These are phyloP conservation scores for Thaumatotibia leucotreta DNA, from an alignment of 1,140 invertebrate species.

Conservation along the genomic window DNA sequence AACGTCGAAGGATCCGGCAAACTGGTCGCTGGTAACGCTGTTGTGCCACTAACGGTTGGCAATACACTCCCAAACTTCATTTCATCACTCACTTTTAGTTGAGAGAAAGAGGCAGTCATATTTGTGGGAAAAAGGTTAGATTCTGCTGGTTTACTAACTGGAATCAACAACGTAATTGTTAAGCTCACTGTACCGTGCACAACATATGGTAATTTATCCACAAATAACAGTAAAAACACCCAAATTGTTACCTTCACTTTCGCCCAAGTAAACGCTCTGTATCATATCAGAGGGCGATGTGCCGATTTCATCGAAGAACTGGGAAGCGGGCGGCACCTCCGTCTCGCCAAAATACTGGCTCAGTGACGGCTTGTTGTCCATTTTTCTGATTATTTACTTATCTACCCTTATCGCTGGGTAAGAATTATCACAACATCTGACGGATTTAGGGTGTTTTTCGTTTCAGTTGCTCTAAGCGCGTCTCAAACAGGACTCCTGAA, in stretches of 20 bases:
- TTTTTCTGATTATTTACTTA: constrained; percentile 33
- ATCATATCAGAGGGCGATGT: constrained; percentile 64
- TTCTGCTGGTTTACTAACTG: constrained; percentile 28
- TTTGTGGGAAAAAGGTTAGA: constrained; percentile 36
- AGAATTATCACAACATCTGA: background rate
- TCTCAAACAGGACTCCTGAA: background rate
- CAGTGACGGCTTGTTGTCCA: constrained; percentile 65
- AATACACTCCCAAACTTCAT: constrained; percentile 49
- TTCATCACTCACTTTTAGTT: constrained; percentile 41
- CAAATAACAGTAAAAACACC: background rate
- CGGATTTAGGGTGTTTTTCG: background rate
- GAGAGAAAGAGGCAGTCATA: constrained; percentile 40
- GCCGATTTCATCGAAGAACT: constrained; percentile 72
- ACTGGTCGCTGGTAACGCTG: constrained; percentile 47
- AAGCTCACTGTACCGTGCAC: background rate
- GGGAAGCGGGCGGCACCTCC: constrained; percentile 58
- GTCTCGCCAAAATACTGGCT: constrained; percentile 69
- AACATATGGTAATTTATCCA: background rate
- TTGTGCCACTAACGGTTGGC: constrained; percentile 56
- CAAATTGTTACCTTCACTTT: constrained; percentile 41
- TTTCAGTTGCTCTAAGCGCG: background rate
- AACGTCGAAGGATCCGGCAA: constrained; percentile 71
- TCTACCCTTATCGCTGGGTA: constrained; percentile 14
- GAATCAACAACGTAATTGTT: constrained; percentile 17
- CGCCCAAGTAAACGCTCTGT: constrained; percentile 64